Evolutionary conservation across 2,797 vertebrate species (phyloP).

Genomic region (Sylvia borin): DNA sequence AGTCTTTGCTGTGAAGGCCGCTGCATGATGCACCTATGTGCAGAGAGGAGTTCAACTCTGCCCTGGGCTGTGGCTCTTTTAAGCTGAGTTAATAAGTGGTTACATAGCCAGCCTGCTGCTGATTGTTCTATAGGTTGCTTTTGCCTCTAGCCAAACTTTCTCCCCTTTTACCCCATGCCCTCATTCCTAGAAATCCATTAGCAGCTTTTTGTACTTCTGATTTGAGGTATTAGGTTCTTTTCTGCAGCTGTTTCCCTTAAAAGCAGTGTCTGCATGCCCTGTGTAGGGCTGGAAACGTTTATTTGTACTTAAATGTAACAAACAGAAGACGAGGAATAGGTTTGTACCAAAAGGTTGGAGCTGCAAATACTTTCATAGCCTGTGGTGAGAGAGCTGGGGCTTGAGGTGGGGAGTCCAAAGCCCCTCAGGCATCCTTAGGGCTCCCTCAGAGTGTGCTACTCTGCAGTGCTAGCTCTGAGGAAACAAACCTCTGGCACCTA

Average conservation of each 20-base stretch:
- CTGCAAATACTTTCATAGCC: not conserved
- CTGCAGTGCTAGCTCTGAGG: not conserved
- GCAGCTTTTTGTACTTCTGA: not conserved
- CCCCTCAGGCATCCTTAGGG: not conserved
- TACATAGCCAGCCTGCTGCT: not conserved
- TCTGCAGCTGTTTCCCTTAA: not conserved
- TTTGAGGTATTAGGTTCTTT: not conserved
- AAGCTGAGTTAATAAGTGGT: not conserved
- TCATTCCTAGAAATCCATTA: not conserved
- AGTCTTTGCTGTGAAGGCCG: not conserved
- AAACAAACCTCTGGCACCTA: not conserved
- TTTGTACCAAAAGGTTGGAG: not conserved
- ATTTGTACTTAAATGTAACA: not conserved
- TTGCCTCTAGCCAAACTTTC: not conserved
- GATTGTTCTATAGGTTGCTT: not conserved
- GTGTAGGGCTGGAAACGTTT: not conserved
- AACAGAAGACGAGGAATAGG: not conserved
- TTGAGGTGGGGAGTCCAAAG: not conserved
- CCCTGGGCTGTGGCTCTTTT: not conserved
- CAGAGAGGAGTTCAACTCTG: not conserved
- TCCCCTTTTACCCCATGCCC: not conserved
- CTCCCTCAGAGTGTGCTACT: not conserved
- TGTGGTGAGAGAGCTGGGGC: not conserved
- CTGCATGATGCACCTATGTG: not conserved
- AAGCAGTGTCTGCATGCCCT: not conserved